Evolutionary conservation across 92 coral and sea anemone species (phyloP).

Genomic region (Phenganax subtilis): DNA sequence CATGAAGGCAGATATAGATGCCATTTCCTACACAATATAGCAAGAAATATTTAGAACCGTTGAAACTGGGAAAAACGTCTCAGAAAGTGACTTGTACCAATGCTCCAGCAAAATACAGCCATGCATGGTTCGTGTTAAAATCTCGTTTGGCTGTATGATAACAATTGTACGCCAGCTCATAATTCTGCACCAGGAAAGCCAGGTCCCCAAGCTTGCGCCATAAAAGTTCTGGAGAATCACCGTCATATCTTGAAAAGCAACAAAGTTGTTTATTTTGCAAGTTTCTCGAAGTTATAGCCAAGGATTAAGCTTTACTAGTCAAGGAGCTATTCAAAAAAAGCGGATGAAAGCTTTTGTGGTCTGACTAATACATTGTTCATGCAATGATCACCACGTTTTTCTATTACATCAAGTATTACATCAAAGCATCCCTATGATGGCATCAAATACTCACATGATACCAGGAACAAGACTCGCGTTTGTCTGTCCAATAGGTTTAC

Average conservation of each 20-base stretch:
- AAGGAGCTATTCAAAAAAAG: neutral
- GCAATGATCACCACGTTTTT: too few relatives aligned
- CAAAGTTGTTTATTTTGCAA: too few relatives aligned
- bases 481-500: slow-evolving; percentile 90
- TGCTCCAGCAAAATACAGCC: slow-evolving; percentile 98
- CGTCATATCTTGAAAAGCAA: slow-evolving; percentile 57
- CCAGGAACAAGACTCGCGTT: slow-evolving; percentile 85
- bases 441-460: slow-evolving; percentile 60
- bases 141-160: slow-evolving; percentile 96
- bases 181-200: slow-evolving; percentile 94
- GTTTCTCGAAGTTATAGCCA: too few relatives aligned
- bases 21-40: slow-evolving; percentile 78
- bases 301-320: too few relatives aligned
- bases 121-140: slow-evolving; percentile 88
- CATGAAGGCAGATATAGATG: slow-evolving; percentile 87
- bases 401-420: too few relatives aligned
- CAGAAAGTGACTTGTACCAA: slow-evolving; percentile 48
- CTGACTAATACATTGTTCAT: too few relatives aligned
- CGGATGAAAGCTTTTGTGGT: neutral
- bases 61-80: neutral
- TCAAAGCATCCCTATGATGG: neutral
- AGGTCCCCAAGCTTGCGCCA: slow-evolving; percentile 94
- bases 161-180: slow-evolving; percentile 85
- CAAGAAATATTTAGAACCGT: neutral
- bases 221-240: slow-evolving; percentile 78